These are phyloP conservation scores for Heteronetta atricapilla DNA, from an alignment of 2,113 vertebrate species.

Conservation along the genomic window DNA sequence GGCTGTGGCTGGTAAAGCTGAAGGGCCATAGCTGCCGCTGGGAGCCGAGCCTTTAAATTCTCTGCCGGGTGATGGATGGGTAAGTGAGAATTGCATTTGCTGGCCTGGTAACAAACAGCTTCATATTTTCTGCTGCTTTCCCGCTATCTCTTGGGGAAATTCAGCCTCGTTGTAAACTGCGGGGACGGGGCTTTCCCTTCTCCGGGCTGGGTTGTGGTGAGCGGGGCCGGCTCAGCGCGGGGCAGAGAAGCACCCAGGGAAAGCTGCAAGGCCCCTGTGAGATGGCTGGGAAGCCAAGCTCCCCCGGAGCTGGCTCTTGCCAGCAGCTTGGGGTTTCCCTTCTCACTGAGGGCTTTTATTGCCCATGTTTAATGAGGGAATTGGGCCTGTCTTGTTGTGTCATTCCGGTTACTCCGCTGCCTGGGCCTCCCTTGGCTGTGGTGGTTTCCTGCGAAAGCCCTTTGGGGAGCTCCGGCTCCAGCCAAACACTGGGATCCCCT, in stretches of 20 bases:
- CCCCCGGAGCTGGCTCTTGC: fast-evolving
- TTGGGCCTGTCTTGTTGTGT: not conserved
- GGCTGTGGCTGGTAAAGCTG: not conserved
- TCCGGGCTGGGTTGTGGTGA: not conserved
- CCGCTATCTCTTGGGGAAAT: conserved; percentile 21
- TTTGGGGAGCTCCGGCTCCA: too few relatives aligned
- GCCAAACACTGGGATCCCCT: too few relatives aligned
- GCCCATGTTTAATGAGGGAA: not conserved
- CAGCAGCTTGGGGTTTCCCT: not conserved
- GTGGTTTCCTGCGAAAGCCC: too few relatives aligned
- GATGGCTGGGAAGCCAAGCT: not conserved
- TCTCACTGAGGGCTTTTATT: not conserved
- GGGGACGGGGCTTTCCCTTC: not conserved
- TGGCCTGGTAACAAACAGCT: conserved; percentile 9
- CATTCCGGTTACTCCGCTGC: not conserved
- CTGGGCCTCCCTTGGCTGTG: too few relatives aligned
- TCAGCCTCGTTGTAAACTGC: not conserved
- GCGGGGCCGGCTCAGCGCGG: not conserved
- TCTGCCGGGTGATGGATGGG: conserved; percentile 6
- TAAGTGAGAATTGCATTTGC: conserved; percentile 42
- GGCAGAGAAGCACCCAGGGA: not conserved
- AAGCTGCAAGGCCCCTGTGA: fast-evolving
- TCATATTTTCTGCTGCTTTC: conserved; percentile 29
- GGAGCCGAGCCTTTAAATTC: not conserved
- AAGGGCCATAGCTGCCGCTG: not conserved